Conservation (phyloP, 92 coral and sea anemone species). For the Porites lobata region DNA sequence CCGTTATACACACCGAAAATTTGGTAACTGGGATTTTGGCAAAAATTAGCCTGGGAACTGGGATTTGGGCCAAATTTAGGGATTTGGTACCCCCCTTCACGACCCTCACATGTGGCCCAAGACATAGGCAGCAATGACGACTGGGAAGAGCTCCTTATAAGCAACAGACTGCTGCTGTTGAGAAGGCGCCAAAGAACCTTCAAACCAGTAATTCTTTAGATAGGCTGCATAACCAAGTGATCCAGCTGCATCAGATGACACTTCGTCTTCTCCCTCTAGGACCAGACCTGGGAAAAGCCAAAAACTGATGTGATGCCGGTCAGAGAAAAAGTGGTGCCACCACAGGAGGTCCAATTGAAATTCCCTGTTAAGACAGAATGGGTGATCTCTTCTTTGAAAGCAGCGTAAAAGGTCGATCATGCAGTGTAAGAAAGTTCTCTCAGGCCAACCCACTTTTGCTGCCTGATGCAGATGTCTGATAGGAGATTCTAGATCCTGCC, state of each 20-base stretch:
- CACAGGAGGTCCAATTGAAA: slow-evolving; percentile 21
- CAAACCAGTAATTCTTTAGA: neutral
- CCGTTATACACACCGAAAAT: too few species aligned
- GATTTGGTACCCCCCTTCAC: too few species aligned
- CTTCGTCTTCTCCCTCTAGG: neutral
- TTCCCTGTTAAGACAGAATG: slow-evolving; percentile 19
- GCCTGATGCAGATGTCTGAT: slow-evolving; percentile 65
- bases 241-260: neutral
- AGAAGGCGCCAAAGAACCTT: neutral
- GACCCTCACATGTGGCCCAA: slow-evolving; percentile 10
- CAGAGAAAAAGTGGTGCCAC: slow-evolving; percentile 13
- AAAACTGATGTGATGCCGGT: too few species aligned
- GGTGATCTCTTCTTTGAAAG: slow-evolving; percentile 38
- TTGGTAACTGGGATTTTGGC: too few species aligned
- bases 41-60: too few species aligned
- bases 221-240: neutral
- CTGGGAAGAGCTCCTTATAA: neutral
- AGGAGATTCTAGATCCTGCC: slow-evolving; percentile 41
- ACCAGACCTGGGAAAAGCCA: neutral
- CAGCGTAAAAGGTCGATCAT: slow-evolving; percentile 49
- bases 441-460: slow-evolving; percentile 57
- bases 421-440: slow-evolving; percentile 49
- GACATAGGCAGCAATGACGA: neutral
- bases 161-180: neutral
- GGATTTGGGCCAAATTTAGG: too few species aligned